These are phyloP conservation scores for Eretmocerus hayati DNA, from an alignment of 2,888 invertebrate genomes.

Conservation along the genomic window DNA sequence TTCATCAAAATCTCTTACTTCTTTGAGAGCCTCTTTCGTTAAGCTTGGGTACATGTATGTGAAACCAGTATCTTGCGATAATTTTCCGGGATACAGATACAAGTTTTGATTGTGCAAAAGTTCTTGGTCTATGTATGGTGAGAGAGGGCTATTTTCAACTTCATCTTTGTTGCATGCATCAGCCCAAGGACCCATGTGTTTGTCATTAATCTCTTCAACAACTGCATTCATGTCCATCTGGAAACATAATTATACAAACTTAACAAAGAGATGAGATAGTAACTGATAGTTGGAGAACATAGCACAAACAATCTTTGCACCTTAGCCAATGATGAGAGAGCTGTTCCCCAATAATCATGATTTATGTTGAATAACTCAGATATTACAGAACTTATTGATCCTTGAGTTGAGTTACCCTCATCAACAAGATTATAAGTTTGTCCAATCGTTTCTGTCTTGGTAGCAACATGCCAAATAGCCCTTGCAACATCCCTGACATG, in stretches of 20 bases:
- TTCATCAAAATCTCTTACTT: conserved; percentile 46
- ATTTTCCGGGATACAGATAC: conserved; percentile 63
- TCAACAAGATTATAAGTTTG: conserved; percentile 80
- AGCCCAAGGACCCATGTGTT: conserved; percentile 89
- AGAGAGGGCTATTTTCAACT: conserved; percentile 77
- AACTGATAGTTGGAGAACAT: too few relatives aligned
- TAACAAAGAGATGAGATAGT: neutral
- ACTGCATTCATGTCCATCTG: conserved; percentile 72
- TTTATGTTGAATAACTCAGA: conserved; percentile 79
- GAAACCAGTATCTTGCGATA: conserved; percentile 55
- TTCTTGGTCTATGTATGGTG: conserved; percentile 80
- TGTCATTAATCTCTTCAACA: conserved; percentile 88
- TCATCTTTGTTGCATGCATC: conserved; percentile 70
- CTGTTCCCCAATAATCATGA: conserved; percentile 79
- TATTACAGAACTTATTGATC: conserved; percentile 70
- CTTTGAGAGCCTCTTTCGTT: conserved; percentile 56
- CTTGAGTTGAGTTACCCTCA: conserved; percentile 75
- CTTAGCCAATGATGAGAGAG: conserved; percentile 75
- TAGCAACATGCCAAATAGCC: conserved; percentile 71
- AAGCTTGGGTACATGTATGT: conserved; percentile 56
- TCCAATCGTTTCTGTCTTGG: conserved; percentile 49
- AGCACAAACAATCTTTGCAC: conserved; percentile 45
- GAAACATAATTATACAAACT: conserved; percentile 21
- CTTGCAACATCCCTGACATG: conserved; percentile 79
- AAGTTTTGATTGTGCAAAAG: conserved; percentile 74